phyloP scores from a whole-genome alignment of 1,140 invertebrate genomes.

The Sinella curviseta region DNA sequence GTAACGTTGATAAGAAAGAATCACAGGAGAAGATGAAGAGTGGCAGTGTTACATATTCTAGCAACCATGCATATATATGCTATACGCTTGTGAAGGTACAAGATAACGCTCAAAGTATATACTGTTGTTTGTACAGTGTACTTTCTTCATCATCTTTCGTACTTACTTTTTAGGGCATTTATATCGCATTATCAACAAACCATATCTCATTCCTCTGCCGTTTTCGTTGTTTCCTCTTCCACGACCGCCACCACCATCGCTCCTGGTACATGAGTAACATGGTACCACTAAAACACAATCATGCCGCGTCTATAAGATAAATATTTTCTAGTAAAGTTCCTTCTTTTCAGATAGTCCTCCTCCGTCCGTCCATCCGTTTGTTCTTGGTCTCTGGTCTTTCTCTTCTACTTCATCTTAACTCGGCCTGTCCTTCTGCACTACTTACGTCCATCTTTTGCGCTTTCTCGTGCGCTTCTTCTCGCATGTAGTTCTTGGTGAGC shows the following conservation, averaged over 20 bases:
- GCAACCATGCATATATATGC: not conserved
- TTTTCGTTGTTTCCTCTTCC: conserved; percentile 2
- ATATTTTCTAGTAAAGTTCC: not conserved
- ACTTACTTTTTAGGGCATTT: conserved; percentile 7
- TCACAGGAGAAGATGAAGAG: not conserved
- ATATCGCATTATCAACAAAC: conserved; percentile 20
- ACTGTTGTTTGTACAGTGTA: conserved; percentile 2
- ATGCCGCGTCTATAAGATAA: not conserved
- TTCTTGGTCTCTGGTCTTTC: not conserved
- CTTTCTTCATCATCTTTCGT: conserved; percentile 17
- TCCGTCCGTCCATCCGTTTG: conserved; percentile 10
- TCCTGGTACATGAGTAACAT: not conserved
- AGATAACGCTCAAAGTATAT: too few relatives aligned
- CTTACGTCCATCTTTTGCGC: conserved; percentile 9
- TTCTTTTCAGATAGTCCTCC: not conserved
- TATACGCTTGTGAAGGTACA: too few relatives aligned
- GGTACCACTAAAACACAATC: not conserved
- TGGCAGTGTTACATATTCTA: not conserved
- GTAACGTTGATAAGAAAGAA: not conserved
- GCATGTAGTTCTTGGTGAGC: not conserved
- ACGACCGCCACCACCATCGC: not conserved
- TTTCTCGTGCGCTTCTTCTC: not conserved
- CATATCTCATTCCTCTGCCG: conserved; percentile 14
- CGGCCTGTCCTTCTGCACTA: not conserved
- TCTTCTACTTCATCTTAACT: not conserved